Evolutionary conservation across 2,113 vertebrate genomes (phyloP).

Genomic region (Myiozetetes cayanensis): DNA sequence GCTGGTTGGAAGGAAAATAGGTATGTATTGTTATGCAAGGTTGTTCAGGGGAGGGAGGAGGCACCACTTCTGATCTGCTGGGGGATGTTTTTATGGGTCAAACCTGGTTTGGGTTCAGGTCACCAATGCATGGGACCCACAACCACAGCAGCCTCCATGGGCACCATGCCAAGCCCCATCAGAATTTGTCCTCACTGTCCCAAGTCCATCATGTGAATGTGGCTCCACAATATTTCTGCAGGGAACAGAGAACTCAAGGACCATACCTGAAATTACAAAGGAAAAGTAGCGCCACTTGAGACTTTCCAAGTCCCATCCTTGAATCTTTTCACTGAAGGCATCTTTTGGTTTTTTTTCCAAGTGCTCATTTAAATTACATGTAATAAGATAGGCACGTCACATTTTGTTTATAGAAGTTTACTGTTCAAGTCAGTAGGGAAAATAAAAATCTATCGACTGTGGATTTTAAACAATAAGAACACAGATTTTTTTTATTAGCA

Average conservation of each 20-base stretch:
- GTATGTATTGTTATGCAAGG: not conserved
- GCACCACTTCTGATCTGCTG: rapidly evolving
- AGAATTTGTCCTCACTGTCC: rapidly evolving
- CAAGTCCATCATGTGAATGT: rapidly evolving
- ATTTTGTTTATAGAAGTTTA: conserved; percentile 71
- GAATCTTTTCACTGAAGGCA: not conserved
- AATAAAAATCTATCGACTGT: conserved; percentile 67
- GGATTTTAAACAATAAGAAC: conserved; percentile 62
- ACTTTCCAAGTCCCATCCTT: not conserved
- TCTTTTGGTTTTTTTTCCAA: not conserved
- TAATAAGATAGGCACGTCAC: conserved; percentile 53
- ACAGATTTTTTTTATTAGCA: conserved; percentile 50
- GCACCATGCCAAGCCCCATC: rapidly evolving
- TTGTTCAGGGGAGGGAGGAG: not conserved
- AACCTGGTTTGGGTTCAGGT: not conserved
- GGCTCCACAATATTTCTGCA: not conserved
- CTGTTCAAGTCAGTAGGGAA: conserved; percentile 61
- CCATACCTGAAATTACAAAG: not conserved
- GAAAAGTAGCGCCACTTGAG: not conserved
- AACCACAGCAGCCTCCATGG: rapidly evolving
- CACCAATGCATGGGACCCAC: not conserved
- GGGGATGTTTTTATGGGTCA: not conserved
- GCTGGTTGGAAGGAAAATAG: not conserved
- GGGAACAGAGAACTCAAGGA: not conserved
- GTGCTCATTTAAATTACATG: conserved; percentile 31